Evolutionary conservation across 2,113 vertebrate species (phyloP).

Genomic region (Cariama cristata): DNA sequence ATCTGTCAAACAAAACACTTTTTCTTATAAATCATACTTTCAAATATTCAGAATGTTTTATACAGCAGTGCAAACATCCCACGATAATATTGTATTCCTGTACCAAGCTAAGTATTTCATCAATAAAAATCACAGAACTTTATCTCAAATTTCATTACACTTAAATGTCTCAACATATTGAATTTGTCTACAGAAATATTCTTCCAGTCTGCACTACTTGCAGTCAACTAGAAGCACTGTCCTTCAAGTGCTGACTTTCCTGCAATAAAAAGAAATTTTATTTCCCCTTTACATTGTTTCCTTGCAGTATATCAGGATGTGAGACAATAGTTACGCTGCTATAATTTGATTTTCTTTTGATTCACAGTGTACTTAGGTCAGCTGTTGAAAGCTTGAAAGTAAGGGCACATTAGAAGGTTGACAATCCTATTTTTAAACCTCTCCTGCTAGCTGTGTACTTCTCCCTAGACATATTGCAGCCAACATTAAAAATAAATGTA

Average conservation of each 20-base stretch:
- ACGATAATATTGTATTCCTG: neutral
- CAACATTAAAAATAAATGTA: constrained; percentile 19
- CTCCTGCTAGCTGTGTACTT: neutral
- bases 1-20: neutral
- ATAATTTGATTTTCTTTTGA: constrained; percentile 53
- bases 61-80: neutral
- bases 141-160: constrained; percentile 42
- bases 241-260: constrained; percentile 39
- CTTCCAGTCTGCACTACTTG: neutral
- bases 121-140: constrained; percentile 39
- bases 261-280: constrained; percentile 40
- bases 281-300: constrained; percentile 13
- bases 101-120: constrained; percentile 12
- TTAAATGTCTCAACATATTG: neutral
- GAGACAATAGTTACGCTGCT: constrained; percentile 2
- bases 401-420: constrained; percentile 11
- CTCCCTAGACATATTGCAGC: neutral
- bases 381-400: neutral
- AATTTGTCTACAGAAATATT: constrained; percentile 45
- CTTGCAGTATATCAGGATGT: constrained; percentile 10
- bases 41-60: constrained; percentile 1
- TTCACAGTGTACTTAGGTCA: constrained; percentile 36
- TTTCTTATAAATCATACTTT: neutral
- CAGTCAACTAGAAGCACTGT: neutral
- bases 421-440: constrained; percentile 44